These are phyloP conservation scores for Sycobia sp. DNA, from an alignment of 1,140 invertebrate species.

Conservation along the genomic window DNA sequence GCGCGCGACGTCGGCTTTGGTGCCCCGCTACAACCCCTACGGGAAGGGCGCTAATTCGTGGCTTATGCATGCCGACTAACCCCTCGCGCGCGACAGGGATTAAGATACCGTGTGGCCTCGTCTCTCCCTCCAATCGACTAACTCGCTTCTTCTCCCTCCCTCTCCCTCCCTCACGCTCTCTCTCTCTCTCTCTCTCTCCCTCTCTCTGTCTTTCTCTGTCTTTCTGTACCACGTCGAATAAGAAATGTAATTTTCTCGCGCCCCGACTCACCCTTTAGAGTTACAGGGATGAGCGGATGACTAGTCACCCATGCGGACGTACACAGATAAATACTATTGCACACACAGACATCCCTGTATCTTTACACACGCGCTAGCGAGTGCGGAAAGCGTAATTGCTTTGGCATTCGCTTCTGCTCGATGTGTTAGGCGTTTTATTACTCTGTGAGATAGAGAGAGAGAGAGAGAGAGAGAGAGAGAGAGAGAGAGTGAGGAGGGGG, in stretches of 20 bases:
- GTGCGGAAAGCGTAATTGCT: constrained; percentile 14
- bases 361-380: not conserved
- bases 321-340: too few relatives aligned
- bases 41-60: constrained; percentile 30
- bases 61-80: constrained; percentile 14
- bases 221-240: constrained; percentile 20
- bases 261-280: too few relatives aligned
- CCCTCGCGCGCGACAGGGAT: constrained; percentile 21
- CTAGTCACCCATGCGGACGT: too few relatives aligned
- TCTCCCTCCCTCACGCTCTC: too few relatives aligned
- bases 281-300: too few relatives aligned
- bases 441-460: too few relatives aligned
- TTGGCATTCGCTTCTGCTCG: constrained; percentile 22
- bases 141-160: constrained; percentile 6
- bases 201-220: constrained; percentile 22
- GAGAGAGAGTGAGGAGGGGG: too few relatives aligned
- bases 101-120: constrained; percentile 17
- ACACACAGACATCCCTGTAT: not conserved
- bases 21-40: too few relatives aligned
- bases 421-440: too few relatives aligned
- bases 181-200: constrained; percentile 29
- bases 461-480: too few relatives aligned
- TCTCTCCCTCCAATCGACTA: constrained; percentile 25
- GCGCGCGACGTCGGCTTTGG: constrained; percentile 1
- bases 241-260: constrained; percentile 32